Percentiles rank a stretch among this genome's conserved stretches.
These are phyloP conservation scores for Gobionotothen gibberifrons DNA, from an alignment of 2,797 vertebrate genomes.

Conservation along the genomic window DNA sequence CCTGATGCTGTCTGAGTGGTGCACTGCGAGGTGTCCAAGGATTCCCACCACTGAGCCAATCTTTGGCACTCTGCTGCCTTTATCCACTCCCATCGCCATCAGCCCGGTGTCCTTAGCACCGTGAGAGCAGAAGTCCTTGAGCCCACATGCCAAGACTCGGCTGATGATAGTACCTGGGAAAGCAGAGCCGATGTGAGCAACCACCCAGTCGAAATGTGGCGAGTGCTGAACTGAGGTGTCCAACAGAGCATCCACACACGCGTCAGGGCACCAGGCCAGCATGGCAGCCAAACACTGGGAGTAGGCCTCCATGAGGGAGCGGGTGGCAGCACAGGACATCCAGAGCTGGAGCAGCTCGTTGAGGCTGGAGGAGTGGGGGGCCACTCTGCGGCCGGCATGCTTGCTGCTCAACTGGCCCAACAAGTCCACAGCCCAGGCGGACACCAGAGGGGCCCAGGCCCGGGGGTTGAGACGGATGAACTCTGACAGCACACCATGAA, in stretches of 20 bases:
- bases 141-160: constrained; percentile 92
- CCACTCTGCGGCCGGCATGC: constrained; percentile 88
- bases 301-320: constrained; percentile 94
- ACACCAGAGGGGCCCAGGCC: constrained; percentile 93
- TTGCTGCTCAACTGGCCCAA: constrained; percentile 96
- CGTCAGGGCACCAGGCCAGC: constrained; percentile 92
- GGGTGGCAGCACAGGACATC: constrained; percentile 93
- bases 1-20: constrained; percentile 93
- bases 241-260: constrained; percentile 93
- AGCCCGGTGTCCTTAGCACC: constrained; percentile 77
- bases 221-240: constrained; percentile 96
- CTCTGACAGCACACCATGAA: constrained; percentile 88
- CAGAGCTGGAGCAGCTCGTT: constrained; percentile 95
- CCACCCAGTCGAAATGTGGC: constrained; percentile 97
- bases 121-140: constrained; percentile 94
- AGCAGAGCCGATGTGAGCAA: constrained; percentile 96
- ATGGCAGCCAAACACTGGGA: constrained; percentile 94
- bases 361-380: constrained; percentile 90
- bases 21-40: constrained; percentile 90
- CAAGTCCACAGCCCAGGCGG: constrained; percentile 93
- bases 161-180: constrained; percentile 96
- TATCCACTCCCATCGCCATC: constrained; percentile 74
- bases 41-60: constrained; percentile 96
- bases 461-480: constrained; percentile 90
- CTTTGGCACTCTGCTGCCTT: constrained; percentile 89